Evolutionary conservation across 2,888 invertebrate species (phyloP).

Genomic region (Euzophera pinguis): DNA sequence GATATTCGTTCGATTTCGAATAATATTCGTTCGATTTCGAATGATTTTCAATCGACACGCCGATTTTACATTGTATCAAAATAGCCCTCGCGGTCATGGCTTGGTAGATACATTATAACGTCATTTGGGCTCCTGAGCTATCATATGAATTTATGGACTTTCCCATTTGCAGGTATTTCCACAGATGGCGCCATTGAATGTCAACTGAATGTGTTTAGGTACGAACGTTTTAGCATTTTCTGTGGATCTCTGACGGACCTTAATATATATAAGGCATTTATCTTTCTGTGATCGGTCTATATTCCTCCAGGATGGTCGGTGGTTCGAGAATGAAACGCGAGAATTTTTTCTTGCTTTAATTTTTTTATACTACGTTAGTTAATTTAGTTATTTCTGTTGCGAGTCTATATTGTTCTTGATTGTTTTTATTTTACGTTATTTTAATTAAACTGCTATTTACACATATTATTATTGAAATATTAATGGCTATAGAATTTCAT

Average conservation of each 20-base stretch:
- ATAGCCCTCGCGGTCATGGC: no score
- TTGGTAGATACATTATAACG: no score
- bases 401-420: conserved; percentile 14
- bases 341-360: conserved; percentile 6
- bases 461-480: neutral
- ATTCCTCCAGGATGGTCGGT: neutral
- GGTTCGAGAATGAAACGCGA: neutral
- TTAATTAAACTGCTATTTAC: conserved; percentile 1
- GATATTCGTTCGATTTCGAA: no score
- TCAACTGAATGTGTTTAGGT: neutral
- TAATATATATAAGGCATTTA: conserved; percentile 4
- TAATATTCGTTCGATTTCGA: no score
- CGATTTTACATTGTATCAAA: no score
- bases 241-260: neutral
- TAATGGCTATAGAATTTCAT: conserved; percentile 13
- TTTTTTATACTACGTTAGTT: conserved; percentile 7
- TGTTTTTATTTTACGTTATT: conserved; percentile 7
- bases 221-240: neutral
- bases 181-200: no score
- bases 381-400: conserved; percentile 12
- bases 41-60: no score
- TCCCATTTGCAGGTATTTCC: no score
- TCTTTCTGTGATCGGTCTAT: conserved; percentile 3
- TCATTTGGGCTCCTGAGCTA: no score
- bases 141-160: no score